These are phyloP conservation scores for Phocoena phocoena DNA, from an alignment of 2,113 vertebrate genomes.

Conservation along the genomic window DNA sequence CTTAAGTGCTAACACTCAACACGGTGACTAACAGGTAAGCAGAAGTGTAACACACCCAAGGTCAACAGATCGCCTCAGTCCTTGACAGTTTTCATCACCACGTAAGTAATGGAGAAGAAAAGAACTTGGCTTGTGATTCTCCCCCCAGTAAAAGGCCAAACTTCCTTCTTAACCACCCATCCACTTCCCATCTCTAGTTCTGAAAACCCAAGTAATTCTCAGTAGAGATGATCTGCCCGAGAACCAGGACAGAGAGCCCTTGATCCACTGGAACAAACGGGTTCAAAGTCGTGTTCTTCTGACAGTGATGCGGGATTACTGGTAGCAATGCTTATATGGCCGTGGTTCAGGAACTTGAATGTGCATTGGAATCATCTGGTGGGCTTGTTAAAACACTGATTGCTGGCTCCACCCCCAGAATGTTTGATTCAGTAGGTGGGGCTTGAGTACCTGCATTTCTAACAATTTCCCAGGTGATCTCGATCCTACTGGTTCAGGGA, in stretches of 20 bases:
- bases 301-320: not conserved
- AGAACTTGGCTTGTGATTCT: not conserved
- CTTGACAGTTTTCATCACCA: not conserved
- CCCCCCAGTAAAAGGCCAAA: not conserved
- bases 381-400: not conserved
- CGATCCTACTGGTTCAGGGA: not conserved
- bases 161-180: not conserved
- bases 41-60: not conserved
- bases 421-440: not conserved
- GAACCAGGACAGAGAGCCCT: not conserved
- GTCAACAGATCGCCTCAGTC: too few species aligned
- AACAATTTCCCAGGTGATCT: not conserved
- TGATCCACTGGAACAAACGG: not conserved
- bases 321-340: fast-evolving
- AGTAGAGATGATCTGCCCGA: not conserved
- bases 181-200: not conserved
- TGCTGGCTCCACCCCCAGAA: not conserved
- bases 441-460: not conserved
- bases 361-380: not conserved
- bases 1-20: not conserved
- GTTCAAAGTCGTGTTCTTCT: not conserved
- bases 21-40: not conserved
- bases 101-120: not conserved
- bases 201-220: not conserved
- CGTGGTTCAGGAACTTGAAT: not conserved